phyloP scores from a whole-genome alignment of 2,888 invertebrate genomes.

The Chrysotoxum bicinctum region DNA sequence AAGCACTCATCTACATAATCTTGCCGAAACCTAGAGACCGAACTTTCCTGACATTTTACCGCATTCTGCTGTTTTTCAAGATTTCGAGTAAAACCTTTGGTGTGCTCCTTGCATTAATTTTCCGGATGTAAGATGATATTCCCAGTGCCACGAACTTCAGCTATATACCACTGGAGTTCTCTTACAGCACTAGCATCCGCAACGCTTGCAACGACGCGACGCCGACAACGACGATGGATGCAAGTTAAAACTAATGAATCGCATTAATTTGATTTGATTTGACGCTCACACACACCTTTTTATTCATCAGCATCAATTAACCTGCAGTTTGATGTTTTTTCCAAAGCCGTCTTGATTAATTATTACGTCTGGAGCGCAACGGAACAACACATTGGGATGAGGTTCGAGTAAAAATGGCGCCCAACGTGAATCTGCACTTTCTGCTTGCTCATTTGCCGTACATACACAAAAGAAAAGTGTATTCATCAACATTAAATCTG shows the following conservation, averaged over 20 bases:
- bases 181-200: not conserved
- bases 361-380: not conserved
- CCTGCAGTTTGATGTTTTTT: slow-evolving; percentile 40
- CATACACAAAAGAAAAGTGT: slow-evolving; percentile 38
- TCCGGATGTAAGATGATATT: slow-evolving; percentile 34
- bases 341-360: slow-evolving; percentile 45
- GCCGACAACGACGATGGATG: not conserved
- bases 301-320: slow-evolving; percentile 58
- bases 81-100: not conserved
- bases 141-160: not conserved
- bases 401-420: slow-evolving; percentile 2
- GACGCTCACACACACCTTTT: slow-evolving; percentile 51
- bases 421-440: slow-evolving; percentile 13
- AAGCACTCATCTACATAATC: not conserved
- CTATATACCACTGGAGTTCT: not conserved
- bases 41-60: slow-evolving; percentile 1
- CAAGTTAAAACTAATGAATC: slow-evolving; percentile 60
- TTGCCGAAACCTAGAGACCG: slow-evolving; percentile 3
- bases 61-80: not conserved
- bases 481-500: slow-evolving; percentile 53
- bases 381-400: not conserved
- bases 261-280: slow-evolving; percentile 67
- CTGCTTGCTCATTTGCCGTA: not conserved
- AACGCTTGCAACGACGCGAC: not conserved
- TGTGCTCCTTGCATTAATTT: slow-evolving; percentile 49